Conservation (phyloP, 2,888 invertebrate genomes). For the Spicauda simplicius region DNA sequence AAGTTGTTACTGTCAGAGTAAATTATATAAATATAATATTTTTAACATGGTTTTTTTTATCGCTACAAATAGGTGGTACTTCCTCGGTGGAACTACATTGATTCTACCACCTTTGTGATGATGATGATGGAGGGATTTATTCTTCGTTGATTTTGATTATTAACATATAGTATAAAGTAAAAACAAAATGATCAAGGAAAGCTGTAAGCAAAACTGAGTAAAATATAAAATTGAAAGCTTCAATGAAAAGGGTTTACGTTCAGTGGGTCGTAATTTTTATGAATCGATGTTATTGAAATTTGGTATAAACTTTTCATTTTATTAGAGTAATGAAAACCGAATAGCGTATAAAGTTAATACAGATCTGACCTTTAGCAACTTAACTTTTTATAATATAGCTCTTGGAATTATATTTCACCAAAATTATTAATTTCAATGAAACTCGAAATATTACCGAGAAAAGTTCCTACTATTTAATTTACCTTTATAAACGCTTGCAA, state of each 20-base stretch:
- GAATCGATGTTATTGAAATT: constrained; percentile 35
- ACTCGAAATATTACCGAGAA: too few relatives aligned
- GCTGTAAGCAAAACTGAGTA: constrained; percentile 4
- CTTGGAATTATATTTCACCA: not conserved
- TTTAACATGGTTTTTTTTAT: too few relatives aligned
- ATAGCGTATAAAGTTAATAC: constrained; percentile 31
- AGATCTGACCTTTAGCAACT: constrained; percentile 14
- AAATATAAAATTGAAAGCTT: constrained; percentile 12
- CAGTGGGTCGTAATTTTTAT: constrained; percentile 24
- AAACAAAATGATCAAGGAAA: not conserved
- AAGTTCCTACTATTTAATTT: too few relatives aligned
- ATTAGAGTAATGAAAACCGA: constrained; percentile 23
- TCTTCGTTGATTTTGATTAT: too few relatives aligned
- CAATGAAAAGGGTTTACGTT: constrained; percentile 23
- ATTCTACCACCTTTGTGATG: too few relatives aligned
- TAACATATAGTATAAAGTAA: too few relatives aligned
- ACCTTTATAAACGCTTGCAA: too few relatives aligned
- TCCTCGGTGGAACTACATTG: too few relatives aligned
- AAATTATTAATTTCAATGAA: not conserved
- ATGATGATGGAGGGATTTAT: too few relatives aligned
- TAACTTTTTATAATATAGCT: not conserved
- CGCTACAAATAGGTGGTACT: too few relatives aligned
- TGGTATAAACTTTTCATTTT: constrained; percentile 21
- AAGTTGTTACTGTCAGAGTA: too few relatives aligned
- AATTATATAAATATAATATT: too few relatives aligned